Conservation (phyloP, 2,888 invertebrate genomes). For the Patella caerulea region DNA sequence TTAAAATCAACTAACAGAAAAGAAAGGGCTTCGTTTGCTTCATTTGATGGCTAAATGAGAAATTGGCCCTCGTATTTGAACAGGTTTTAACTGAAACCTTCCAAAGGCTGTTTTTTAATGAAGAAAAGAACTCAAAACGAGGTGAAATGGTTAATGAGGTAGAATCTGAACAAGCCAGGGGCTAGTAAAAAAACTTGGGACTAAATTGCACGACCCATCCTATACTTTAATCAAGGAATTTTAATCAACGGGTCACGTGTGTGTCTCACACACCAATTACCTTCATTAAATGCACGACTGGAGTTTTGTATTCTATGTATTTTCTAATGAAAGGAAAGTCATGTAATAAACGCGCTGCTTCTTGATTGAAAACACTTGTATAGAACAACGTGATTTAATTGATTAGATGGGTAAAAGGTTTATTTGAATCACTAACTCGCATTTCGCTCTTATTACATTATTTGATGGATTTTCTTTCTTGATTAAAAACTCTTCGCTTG, state of each 20-base stretch:
- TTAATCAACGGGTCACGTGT: slow-evolving; percentile 7
- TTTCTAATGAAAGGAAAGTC: slow-evolving; percentile 1
- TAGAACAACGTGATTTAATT: background rate
- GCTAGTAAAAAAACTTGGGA: background rate
- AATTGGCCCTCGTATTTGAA: slow-evolving; percentile 5
- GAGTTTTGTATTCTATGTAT: background rate
- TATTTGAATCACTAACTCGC: slow-evolving; percentile 26
- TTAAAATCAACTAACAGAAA: background rate
- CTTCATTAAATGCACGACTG: background rate
- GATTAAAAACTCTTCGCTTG: slow-evolving; percentile 16
- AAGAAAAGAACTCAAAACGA: slow-evolving; percentile 5
- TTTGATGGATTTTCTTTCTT: slow-evolving; percentile 24
- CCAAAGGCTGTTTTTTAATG: slow-evolving; percentile 6
- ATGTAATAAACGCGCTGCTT: background rate
- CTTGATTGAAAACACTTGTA: slow-evolving; percentile 7
- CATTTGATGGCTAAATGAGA: slow-evolving; percentile 5
- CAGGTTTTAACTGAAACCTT: slow-evolving; percentile 4
- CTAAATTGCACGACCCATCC: slow-evolving; percentile 5
- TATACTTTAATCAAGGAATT: slow-evolving; percentile 9
- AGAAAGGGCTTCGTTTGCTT: slow-evolving; percentile 4
- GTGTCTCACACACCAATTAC: slow-evolving; percentile 1
- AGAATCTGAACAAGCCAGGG: slow-evolving; percentile 5
- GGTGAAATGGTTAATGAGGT: slow-evolving; percentile 7
- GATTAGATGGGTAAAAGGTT: slow-evolving; percentile 21
- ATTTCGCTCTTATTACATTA: slow-evolving; percentile 25